A percentile compares a stretch with the other conserved stretches of the same genome.
These are phyloP conservation scores for Whitmania pigra DNA, from an alignment of 1,140 invertebrate species.

Conservation along the genomic window DNA sequence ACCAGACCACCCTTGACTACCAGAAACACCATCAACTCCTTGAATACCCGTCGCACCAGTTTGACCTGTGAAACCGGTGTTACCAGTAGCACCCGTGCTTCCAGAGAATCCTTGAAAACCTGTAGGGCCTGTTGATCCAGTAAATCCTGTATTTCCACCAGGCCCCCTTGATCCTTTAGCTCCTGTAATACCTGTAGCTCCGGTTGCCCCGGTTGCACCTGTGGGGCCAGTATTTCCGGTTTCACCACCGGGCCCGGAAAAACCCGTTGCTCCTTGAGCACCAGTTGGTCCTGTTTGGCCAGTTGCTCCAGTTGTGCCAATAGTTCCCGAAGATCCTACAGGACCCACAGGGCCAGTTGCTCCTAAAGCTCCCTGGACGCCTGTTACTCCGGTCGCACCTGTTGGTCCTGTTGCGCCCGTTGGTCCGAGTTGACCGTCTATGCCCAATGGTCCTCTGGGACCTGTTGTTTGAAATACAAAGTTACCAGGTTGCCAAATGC, in stretches of 20 bases:
- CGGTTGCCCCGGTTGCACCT: constrained; percentile 2
- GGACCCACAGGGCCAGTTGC: background rate
- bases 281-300: background rate
- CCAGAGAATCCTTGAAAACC: background rate
- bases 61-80: background rate
- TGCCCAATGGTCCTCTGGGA: background rate
- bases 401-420: background rate
- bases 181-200: constrained; percentile 11
- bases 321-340: background rate
- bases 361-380: background rate
- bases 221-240: background rate
- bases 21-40: background rate
- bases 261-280: background rate
- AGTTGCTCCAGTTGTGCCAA: constrained; percentile 7
- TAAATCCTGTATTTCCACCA: background rate
- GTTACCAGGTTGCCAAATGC: too few species aligned
- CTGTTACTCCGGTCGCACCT: background rate
- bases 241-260: background rate
- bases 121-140: background rate
- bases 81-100: background rate
- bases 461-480: background rate
- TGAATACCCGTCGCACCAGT: constrained; percentile 5
- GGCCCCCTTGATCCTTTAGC: background rate
- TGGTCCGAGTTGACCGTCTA: background rate
- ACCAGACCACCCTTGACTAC: background rate